Conservation (phyloP, 1,140 invertebrate species). For the Brachionus rubens region DNA sequence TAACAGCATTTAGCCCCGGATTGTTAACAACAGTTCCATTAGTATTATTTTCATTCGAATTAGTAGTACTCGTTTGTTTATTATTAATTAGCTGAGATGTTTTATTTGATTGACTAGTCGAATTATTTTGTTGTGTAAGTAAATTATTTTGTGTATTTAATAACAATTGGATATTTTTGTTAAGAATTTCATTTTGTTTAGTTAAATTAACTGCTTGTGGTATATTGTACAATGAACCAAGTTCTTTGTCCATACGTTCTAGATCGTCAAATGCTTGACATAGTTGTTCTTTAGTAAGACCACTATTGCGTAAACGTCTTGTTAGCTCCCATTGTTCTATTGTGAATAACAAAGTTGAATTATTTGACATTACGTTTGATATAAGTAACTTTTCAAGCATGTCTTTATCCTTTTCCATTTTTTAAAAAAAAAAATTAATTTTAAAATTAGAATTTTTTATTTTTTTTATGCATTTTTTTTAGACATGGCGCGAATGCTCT, state of each 20-base stretch:
- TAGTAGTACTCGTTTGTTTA: neutral
- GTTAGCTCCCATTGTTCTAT: constrained; percentile 61
- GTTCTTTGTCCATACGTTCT: constrained; percentile 54
- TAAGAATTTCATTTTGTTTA: neutral
- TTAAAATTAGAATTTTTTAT: no score
- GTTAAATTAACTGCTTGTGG: neutral
- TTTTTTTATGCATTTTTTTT: no score
- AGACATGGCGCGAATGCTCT: no score
- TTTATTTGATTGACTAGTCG: neutral
- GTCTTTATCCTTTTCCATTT: constrained; percentile 28
- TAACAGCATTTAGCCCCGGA: neutral
- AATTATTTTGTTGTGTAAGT: neutral
- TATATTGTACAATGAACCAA: constrained; percentile 30
- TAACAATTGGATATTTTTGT: neutral
- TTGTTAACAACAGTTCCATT: no score
- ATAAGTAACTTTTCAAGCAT: constrained; percentile 23
- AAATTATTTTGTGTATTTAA: constrained; percentile 2
- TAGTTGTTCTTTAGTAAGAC: constrained; percentile 59
- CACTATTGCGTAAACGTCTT: constrained; percentile 57
- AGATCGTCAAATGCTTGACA: constrained; percentile 58
- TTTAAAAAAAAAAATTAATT: no score
- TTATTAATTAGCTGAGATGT: neutral
- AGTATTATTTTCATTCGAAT: no score
- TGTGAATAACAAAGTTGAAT: constrained; percentile 52
- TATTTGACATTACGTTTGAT: constrained; percentile 43